Conservation (phyloP, 2,113 vertebrate genomes). For the Trematomus loennbergii region DNA sequence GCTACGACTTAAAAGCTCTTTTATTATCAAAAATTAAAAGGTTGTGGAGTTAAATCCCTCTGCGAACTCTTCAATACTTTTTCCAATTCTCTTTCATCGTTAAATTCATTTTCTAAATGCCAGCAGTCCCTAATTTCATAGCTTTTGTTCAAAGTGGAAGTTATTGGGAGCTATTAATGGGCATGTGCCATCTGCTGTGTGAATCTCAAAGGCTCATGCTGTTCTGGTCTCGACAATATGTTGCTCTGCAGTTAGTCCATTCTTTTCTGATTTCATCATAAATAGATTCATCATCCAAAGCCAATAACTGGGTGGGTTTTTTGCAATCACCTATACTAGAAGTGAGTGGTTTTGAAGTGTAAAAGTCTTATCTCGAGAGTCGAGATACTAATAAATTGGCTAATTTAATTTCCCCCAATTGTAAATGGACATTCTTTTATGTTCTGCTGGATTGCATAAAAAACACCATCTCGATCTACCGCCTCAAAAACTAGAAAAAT, state of each 20-base stretch:
- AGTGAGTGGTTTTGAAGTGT: background rate
- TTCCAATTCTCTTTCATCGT: conserved; percentile 19
- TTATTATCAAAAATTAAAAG: background rate
- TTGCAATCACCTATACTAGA: background rate
- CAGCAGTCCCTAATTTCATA: background rate
- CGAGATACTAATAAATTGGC: conserved; percentile 1
- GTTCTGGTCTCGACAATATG: conserved; percentile 13
- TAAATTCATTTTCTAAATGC: conserved; percentile 5
- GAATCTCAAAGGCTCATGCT: conserved; percentile 16
- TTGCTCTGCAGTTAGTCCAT: conserved; percentile 1
- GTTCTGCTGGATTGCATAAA: background rate
- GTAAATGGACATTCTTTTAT: conserved; percentile 14
- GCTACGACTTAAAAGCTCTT: background rate
- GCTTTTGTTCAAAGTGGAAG: conserved; percentile 24
- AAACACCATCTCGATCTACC: background rate
- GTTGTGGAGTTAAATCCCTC: background rate
- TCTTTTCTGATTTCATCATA: background rate
- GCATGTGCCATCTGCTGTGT: conserved; percentile 43
- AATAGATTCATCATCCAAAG: background rate
- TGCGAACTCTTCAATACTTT: background rate
- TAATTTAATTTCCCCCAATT: no score
- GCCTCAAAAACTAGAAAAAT: background rate
- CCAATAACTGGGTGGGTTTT: background rate
- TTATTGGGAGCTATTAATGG: conserved; percentile 22
- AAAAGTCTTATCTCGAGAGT: background rate